Evolutionary conservation across 2,113 vertebrate species (phyloP).

Genomic region (Hippocampus barbouri): DNA sequence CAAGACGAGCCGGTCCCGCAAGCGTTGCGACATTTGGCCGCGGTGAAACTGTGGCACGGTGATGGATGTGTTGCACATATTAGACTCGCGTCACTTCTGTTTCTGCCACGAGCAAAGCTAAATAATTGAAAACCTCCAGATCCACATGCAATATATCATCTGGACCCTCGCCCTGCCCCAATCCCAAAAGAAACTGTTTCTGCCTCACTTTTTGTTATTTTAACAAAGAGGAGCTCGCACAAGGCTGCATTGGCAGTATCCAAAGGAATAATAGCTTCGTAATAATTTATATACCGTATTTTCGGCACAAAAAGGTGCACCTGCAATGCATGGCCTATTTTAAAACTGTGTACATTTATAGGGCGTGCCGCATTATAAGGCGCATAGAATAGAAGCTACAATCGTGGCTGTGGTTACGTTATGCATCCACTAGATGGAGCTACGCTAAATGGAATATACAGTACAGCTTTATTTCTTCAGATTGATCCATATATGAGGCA

Average conservation of each 20-base stretch:
- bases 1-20: neutral
- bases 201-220: constrained; percentile 30
- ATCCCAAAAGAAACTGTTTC: constrained; percentile 35
- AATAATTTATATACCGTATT: too few species aligned
- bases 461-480: too few species aligned
- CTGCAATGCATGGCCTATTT: too few species aligned
- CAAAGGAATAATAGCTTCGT: neutral
- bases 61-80: constrained; percentile 67
- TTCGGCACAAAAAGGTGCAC: too few species aligned
- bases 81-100: constrained; percentile 63
- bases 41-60: neutral
- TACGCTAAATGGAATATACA: too few species aligned
- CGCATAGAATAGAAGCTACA: too few species aligned
- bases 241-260: neutral
- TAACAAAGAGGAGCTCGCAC: constrained; percentile 17
- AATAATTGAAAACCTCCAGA: constrained; percentile 59
- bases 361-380: too few species aligned
- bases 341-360: too few species aligned
- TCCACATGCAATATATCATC: constrained; percentile 51
- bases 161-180: constrained; percentile 18
- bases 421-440: too few species aligned
- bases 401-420: too few species aligned
- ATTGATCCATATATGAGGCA: too few species aligned
- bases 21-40: neutral
- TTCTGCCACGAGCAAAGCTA: constrained; percentile 54